Evolutionary conservation across 2,797 vertebrate genomes (phyloP), one percentile per base, ranked within the genome.

Genomic region (Micropoecilia bifurca): DNA sequence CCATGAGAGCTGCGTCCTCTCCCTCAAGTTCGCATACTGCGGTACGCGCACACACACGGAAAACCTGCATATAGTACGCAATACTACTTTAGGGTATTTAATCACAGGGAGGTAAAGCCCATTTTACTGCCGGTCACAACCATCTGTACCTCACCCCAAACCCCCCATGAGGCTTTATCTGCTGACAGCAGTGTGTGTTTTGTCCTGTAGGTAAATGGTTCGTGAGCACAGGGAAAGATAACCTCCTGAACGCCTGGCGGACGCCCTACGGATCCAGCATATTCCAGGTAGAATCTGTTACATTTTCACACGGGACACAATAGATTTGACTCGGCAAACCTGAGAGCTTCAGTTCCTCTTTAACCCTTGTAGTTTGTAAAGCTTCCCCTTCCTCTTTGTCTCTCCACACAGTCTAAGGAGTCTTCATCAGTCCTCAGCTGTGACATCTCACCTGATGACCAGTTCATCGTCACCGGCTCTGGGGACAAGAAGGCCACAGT

Each of bases 401-500:
- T 86, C 16, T 82, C 6, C 57, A 39, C 78, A 72, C 85, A 98
- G 97, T 97, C 96, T 0, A 97, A 97, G 68, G 97, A 98, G 83
- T 95, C 94, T 0, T 96, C 96, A 0, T 96, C 96, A 0, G 92
- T 97, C 61, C 95, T 96, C 88, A 97, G 97, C 94, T 98, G 97
- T 0, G 97, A 97, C 0, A 95, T 98, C 89, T 97, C 97, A 61
- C 95, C 95, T 0, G 96, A 97, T 0, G 96, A 96, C 89, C 96
- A 96, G 83, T 96, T 97, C 89, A 94, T 97, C 0, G 94, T 97
- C 84, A 97, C 97, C 0, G 98, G 98, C 73, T 97, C 97, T 0
- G 95, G 96, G 74, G 96, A 97, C 93, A 97, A 97, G 96, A 99
- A 99, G 1, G 97, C 97, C 4, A 97, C 97, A 0, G 97, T 99